Evolutionary conservation across 1,140 invertebrate genomes (phyloP).

Genomic region (Hycleus cichorii): DNA sequence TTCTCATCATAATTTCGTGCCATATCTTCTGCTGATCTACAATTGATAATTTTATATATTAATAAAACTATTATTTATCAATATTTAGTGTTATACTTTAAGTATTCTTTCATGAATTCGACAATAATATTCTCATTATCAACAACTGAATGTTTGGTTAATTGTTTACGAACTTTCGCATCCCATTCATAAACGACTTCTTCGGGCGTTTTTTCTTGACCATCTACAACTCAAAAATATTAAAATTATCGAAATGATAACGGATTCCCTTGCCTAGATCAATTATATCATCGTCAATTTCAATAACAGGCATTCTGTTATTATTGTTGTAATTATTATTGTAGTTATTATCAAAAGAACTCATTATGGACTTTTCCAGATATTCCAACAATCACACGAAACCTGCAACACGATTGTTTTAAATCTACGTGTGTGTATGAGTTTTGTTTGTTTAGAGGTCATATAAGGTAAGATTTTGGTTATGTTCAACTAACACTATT

Average conservation of each 20-base stretch:
- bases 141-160: constrained; percentile 5
- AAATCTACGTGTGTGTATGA: not conserved
- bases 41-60: not conserved
- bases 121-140: constrained; percentile 8
- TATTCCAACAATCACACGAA: no score
- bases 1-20: constrained; percentile 5
- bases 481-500: constrained; percentile 1
- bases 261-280: not conserved
- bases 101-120: constrained; percentile 15
- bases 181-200: constrained; percentile 13
- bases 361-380: no score
- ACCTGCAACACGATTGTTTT: not conserved
- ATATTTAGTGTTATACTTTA: constrained; percentile 6
- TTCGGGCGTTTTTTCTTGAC: constrained; percentile 7
- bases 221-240: not conserved
- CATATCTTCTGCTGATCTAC: constrained; percentile 14
- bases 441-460: constrained; percentile 10
- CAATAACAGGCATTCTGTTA: not conserved
- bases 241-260: no score
- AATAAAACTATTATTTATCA: no score
- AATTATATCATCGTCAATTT: constrained; percentile 10
- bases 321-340: no score
- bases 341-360: no score
- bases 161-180: constrained; percentile 12
- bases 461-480: constrained; percentile 10